Percentiles rank a stretch among this genome's conserved stretches.
Evolutionary conservation across 2,797 vertebrate genomes (phyloP).

Genomic region (Schizothorax lantsangensis): DNA sequence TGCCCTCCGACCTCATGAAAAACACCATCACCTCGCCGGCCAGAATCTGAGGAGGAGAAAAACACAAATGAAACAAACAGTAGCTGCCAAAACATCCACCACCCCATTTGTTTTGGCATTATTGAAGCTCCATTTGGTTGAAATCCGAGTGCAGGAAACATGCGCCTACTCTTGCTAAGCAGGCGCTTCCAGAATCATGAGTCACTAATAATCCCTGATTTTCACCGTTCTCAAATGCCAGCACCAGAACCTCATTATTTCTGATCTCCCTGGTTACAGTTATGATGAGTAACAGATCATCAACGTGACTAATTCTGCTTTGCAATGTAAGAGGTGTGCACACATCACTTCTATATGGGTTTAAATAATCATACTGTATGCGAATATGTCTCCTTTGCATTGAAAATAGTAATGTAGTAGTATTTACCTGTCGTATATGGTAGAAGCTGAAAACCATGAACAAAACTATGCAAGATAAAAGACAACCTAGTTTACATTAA

Average conservation of each 20-base stretch:
- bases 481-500: background rate
- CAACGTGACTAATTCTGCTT: slow-evolving; percentile 9
- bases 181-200: slow-evolving; percentile 4
- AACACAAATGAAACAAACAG: background rate
- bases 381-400: background rate
- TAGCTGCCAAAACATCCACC: background rate
- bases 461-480: background rate
- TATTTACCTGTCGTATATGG: background rate
- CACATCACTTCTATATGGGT: background rate
- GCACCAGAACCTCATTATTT: slow-evolving; percentile 3
- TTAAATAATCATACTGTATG: background rate
- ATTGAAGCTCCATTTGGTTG: background rate
- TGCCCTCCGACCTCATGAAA: slow-evolving; percentile 82
- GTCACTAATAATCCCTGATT: background rate
- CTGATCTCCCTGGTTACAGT: slow-evolving; percentile 21
- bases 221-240: slow-evolving; percentile 13
- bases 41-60: slow-evolving; percentile 79
- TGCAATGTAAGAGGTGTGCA: background rate
- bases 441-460: background rate
- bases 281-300: background rate
- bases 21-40: slow-evolving; percentile 88
- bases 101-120: background rate
- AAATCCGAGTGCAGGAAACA: background rate
- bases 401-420: background rate
- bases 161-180: slow-evolving; percentile 14